Evolutionary conservation across 2,888 invertebrate species (phyloP).

Genomic region (Nemotelus nigrinus): DNA sequence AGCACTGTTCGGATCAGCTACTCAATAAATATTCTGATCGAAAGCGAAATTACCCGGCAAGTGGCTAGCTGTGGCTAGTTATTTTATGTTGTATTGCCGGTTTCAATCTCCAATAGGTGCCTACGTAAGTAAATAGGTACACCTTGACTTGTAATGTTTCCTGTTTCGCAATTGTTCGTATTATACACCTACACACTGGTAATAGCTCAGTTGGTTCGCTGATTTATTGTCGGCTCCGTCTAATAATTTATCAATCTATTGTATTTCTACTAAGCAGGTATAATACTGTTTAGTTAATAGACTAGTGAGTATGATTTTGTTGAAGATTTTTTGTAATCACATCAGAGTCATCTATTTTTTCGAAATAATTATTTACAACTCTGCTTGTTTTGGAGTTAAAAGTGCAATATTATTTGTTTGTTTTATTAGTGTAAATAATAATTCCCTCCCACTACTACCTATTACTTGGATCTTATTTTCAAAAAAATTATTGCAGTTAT

Average conservation of each 20-base stretch:
- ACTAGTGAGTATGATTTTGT: neutral
- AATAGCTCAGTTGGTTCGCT: neutral
- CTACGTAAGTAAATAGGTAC: neutral
- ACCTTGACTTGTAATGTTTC: conserved; percentile 27
- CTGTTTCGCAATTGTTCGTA: conserved; percentile 23
- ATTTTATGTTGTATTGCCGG: neutral
- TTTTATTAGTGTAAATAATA: too few relatives aligned
- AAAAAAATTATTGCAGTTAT: too few relatives aligned
- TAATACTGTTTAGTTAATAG: neutral
- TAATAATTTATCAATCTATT: conserved; percentile 7
- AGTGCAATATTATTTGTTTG: too few relatives aligned
- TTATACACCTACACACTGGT: neutral
- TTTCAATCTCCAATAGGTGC: neutral
- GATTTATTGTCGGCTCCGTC: neutral
- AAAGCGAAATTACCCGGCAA: conserved; percentile 22
- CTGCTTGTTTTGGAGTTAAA: too few relatives aligned
- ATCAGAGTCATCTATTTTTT: neutral
- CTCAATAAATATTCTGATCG: neutral
- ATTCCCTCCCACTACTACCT: too few relatives aligned
- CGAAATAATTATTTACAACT: too few relatives aligned
- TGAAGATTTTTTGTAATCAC: neutral
- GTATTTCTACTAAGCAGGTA: neutral
- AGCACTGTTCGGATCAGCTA: too few relatives aligned
- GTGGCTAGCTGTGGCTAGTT: neutral
- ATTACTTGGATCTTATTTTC: too few relatives aligned